Evolutionary conservation across 2,888 invertebrate species (phyloP).

Genomic region (Zootermopsis nevadensis): DNA sequence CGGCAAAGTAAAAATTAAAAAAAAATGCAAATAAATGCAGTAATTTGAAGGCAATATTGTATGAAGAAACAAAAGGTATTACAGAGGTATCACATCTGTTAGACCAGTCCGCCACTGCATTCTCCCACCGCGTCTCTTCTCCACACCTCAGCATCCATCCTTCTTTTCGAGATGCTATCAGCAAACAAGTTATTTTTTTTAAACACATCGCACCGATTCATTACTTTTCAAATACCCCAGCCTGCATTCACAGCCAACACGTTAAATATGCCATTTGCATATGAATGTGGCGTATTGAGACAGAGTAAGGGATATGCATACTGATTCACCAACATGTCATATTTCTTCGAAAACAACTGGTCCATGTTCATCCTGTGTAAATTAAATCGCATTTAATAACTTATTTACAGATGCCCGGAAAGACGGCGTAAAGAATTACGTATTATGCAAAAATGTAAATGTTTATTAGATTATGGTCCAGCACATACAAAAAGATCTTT

Average conservation of each 20-base stretch:
- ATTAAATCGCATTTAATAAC: too few relatives aligned
- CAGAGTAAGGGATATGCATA: slow-evolving; percentile 8
- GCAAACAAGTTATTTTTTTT: slow-evolving; percentile 38
- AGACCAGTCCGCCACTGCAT: slow-evolving; percentile 1
- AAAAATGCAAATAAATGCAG: background rate
- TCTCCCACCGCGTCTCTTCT: background rate
- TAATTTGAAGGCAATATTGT: background rate
- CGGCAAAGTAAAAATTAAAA: background rate
- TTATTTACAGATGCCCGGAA: too few relatives aligned
- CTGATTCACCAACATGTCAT: slow-evolving; percentile 1
- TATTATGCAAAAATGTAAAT: too few relatives aligned
- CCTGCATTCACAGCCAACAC: slow-evolving; percentile 40
- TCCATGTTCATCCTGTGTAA: too few relatives aligned
- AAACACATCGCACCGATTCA: slow-evolving; percentile 21
- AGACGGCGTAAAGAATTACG: too few relatives aligned
- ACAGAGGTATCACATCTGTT: background rate
- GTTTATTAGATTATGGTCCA: too few relatives aligned
- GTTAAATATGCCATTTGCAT: slow-evolving; percentile 48
- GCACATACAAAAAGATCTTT: too few relatives aligned
- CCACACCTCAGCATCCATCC: slow-evolving; percentile 28
- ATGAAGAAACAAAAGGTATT: background rate
- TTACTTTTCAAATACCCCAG: slow-evolving; percentile 39
- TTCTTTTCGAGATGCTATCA: slow-evolving; percentile 38
- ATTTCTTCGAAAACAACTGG: too few relatives aligned
- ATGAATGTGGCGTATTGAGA: slow-evolving; percentile 45